Evolutionary conservation across 2,888 invertebrate genomes (phyloP), one percentile per base, ranked within the genome.

Genomic region (Agonopterix subpropinquella): DNA sequence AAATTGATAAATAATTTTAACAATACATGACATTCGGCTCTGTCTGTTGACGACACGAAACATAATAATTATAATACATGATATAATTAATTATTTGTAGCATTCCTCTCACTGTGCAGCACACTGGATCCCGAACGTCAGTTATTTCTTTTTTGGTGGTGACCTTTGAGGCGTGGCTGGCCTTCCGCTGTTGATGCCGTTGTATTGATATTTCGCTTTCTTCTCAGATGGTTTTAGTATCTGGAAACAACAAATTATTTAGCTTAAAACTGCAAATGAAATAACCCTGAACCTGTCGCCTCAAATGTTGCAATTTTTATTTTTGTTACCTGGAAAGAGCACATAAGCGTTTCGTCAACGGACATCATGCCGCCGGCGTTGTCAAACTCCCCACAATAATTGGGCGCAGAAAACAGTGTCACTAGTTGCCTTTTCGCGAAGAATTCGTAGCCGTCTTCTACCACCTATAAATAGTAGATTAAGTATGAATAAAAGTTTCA

Each of bases 301-400:
- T 28, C 28, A 28, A 28, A 28, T 28, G 28, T 28, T 5, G 5
- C 7, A 1, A 18, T 18, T 28, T 1, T 39, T 39, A 39, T 39
- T 39, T 39, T 8, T 46, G 41, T 49, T 76, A 98, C 98, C 95
- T 99, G 99, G 90, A 99, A 99, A 64, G 98, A 98, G 91, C 99
- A 99, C 98, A 99, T 98, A 47, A 99, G 92, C 54, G 98, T 96
- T 80, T 99, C 98, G 80, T 99, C 99, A 36, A 99, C 99, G 54
- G 96, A 97, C 99, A 99, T 99, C 98, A 99, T 99, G 54, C 98
- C 99, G 49, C 99, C 99, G 47, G 99, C 98, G 78, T 99, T 99
- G 81, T 98, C 98, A 73, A 98, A 98, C 83, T 98, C 97, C n/a
- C 98, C 97, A 78, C 97, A 98, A 78, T 97, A 97, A 81, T 98